phyloP scores from a whole-genome alignment of 2,797 vertebrate genomes.

The Oophaga sylvatica region DNA sequence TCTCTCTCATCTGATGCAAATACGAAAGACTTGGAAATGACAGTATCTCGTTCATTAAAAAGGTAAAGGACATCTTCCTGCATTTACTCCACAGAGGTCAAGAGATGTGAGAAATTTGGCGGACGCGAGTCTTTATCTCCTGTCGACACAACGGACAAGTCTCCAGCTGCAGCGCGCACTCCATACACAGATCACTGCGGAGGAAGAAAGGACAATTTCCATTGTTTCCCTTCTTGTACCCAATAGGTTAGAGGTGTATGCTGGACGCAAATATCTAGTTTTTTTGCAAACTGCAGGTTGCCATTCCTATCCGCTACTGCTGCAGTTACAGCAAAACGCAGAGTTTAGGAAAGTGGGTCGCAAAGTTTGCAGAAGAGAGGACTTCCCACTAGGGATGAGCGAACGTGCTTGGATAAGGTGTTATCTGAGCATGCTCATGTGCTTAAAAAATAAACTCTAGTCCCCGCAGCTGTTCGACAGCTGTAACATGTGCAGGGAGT shows the following conservation, averaged over 20 bases:
- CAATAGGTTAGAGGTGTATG: neutral
- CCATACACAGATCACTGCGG: constrained; percentile 96
- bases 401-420: no score
- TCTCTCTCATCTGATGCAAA: constrained; percentile 16
- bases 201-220: neutral
- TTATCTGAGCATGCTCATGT: no score
- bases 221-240: neutral
- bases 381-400: no score
- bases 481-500: no score
- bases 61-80: constrained; percentile 65
- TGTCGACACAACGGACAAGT: constrained; percentile 98
- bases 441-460: no score
- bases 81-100: constrained; percentile 80
- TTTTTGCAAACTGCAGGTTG: no score
- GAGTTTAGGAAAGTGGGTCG: no score
- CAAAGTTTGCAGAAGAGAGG: no score
- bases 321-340: no score
- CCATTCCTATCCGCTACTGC: no score
- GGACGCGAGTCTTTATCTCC: constrained; percentile 95
- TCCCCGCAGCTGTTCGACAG: no score
- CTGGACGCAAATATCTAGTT: no score
- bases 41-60: constrained; percentile 34
- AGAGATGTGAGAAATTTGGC: constrained; percentile 98
- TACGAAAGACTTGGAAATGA: constrained; percentile 18
- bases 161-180: constrained; percentile 99